Evolutionary conservation across 2,888 invertebrate species (phyloP), one percentile per base, ranked within the genome.

Genomic region (Archips xylosteana): DNA sequence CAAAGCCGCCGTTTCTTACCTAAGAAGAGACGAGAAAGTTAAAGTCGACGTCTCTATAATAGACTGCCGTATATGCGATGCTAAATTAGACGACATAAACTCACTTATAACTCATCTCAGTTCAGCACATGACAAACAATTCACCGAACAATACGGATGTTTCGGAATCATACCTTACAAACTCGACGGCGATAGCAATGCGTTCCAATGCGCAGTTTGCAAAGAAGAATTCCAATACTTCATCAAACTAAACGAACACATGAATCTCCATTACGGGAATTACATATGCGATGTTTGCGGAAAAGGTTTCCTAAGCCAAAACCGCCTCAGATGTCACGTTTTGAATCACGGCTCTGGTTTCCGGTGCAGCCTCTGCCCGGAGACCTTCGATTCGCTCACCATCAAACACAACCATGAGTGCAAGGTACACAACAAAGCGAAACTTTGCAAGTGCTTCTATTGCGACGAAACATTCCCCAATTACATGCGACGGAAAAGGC

Each of bases 281-380:
- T 93, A 90, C 45, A 84, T 94, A 0, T 94, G 94, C 71, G 94
- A 94, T 49, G 47, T 84, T 0, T 94, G 94, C 66, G 94, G 94
- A 0, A 93, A 92, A 71, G 89, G 89, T 0, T 94, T 94, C 54
- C 69, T 94, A 0, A 92, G 89, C 71, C 87, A 87, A 13, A 90
- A 89, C 12, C 78, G 94, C 0, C 72, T 94, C 8, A 76, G 92
- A 9, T 88, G 88, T n/a, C 94, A 94, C 72, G 76, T 84, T 0
- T 47, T 88, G 0, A 83, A 84, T 0, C 94, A 94, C 75, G 88
- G 88, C 0, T 83, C 89, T 0, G 80, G 84, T 0, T 91, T 89
- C 62, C 85, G 82, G 6, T 94, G 94, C 75, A 85, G 81, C 3
- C 5, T 80, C 0, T 94, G 94, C 61, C 32, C 83, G 0, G 86